Conservation (phyloP, 2,113 vertebrate species). For the Fulica atra region DNA sequence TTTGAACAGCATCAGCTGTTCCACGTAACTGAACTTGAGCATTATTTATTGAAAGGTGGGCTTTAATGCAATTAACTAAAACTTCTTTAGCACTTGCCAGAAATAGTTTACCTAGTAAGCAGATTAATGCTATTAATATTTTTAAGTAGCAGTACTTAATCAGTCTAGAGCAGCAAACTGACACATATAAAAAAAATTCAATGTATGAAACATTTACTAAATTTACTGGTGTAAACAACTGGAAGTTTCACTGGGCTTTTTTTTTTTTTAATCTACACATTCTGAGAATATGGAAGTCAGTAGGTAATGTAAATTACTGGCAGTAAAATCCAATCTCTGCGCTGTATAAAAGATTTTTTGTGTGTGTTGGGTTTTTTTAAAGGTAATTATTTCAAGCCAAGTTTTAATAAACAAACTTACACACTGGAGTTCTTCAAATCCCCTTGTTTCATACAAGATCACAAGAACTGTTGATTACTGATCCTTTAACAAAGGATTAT, state of each 20-base stretch:
- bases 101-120: neutral
- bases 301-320: neutral
- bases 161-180: neutral
- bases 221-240: neutral
- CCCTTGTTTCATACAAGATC: conserved; percentile 41
- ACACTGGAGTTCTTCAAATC: conserved; percentile 61
- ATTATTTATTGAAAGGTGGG: neutral
- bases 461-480: conserved; percentile 45
- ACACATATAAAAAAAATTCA: neutral
- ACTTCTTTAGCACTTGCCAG: neutral
- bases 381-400: conserved; percentile 42
- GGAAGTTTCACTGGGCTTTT: neutral
- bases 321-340: conserved; percentile 48
- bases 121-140: conserved; percentile 15
- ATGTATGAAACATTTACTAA: neutral
- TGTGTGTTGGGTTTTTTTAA: neutral
- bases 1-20: neutral
- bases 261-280: neutral
- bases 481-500: conserved; percentile 29
- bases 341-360: conserved; percentile 33
- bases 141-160: neutral
- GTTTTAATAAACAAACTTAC: conserved; percentile 68
- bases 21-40: neutral
- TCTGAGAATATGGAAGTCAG: neutral
- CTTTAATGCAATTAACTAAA: neutral